These are phyloP conservation scores for Phataginus tricuspis DNA, from an alignment of 2,797 vertebrate species.

Conservation along the genomic window DNA sequence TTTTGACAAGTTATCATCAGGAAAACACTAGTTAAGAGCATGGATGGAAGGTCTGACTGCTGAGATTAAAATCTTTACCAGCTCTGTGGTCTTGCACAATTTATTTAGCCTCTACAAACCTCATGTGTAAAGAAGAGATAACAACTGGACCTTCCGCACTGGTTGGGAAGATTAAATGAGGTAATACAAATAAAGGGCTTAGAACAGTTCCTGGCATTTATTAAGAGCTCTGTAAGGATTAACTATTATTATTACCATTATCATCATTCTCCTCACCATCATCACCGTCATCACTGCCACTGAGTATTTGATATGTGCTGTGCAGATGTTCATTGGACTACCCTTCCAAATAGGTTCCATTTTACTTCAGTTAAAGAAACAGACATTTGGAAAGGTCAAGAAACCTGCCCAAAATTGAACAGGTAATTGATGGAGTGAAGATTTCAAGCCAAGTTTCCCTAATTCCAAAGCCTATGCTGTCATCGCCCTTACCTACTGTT, in stretches of 20 bases:
- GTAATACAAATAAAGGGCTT: background rate
- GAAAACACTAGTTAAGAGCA: background rate
- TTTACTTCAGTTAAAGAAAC: background rate
- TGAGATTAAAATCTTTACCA: background rate
- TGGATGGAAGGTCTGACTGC: background rate
- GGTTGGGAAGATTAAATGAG: background rate
- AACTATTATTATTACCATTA: background rate
- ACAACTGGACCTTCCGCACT: background rate
- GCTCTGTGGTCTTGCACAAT: background rate
- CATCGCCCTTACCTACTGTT: background rate
- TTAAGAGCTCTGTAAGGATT: background rate
- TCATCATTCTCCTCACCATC: background rate
- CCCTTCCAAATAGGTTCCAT: background rate
- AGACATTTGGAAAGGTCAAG: background rate
- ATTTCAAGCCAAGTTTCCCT: background rate
- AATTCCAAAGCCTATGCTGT: background rate
- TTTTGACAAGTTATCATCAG: background rate
- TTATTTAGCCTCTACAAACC: background rate
- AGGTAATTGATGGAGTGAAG: background rate
- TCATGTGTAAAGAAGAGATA: background rate
- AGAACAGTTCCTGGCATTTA: background rate
- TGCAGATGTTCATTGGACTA: background rate
- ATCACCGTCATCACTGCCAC: background rate
- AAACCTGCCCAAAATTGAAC: background rate
- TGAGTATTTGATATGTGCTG: background rate